Base-by-base conservation (phyloP, 2,113 vertebrate genomes). In the Cebus imitator region DNA sequence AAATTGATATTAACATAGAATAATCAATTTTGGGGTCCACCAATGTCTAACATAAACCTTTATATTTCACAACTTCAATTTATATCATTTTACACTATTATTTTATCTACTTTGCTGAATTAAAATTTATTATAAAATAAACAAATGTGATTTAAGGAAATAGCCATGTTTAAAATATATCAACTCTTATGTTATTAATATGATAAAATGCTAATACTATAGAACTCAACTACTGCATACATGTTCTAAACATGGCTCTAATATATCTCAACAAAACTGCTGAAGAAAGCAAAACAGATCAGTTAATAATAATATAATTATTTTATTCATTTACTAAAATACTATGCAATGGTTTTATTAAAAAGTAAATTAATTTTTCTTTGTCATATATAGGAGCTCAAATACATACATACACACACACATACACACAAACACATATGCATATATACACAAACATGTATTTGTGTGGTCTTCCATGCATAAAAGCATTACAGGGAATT, bases 31-130 rank as follows among this genome's bases (percentile, higher is more conserved):
- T 96, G 52, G 87, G 55, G 18, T 75, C 52, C 30, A 52, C 6
- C 8, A 92, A 58, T 88, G 9, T 96, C 96, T 70, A 75, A 96
- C 90, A 72, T 94, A 16, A 96, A 86, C 1, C 27, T 86, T 96
- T 68, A 61, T 79, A 64, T 96, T 97, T 68, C 73, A 95, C 94
- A 96, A 92, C 23, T 72, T 90, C 43, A 95, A 80, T 58, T 93
- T 89, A 90, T 8, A 43, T 61, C 7, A 57, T 32, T 96, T 94
- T 92, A 94, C 9, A 73, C 3, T 43, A 5, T 21, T 82, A 84
- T 94, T 96, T 97, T 87, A 79, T 91, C 84, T 92, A 97, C 20
- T 83, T 97, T 45, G 94, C n/a, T 68, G 70, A 97, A 92, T 95
- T 90, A 95, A 94, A 83, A 87, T 92, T 82, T 73, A 95, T 13